Evolutionary conservation across 2,797 vertebrate species (phyloP), one percentile per base, ranked within the genome.

Genomic region (Microcaecilia unicolor): DNA sequence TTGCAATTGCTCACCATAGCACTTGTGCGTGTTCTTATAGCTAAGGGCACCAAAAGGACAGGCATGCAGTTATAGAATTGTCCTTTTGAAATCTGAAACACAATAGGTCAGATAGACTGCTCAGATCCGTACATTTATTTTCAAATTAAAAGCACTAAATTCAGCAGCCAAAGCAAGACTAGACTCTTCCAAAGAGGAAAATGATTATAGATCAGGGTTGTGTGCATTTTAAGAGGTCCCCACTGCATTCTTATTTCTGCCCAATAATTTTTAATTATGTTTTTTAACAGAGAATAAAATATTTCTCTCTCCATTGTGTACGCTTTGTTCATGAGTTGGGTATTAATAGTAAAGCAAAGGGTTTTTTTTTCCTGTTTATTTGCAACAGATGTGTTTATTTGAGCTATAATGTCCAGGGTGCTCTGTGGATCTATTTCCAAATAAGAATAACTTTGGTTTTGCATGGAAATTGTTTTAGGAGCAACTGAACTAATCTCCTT

Each of bases 291-390:
- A 49, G 58, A 69, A 67, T 68, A 65, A 62, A 68, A 63, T 72
- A 70, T 70, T 72, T 74, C 45, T n/a, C n/a, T n/a, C n/a, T 67
- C 55, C 7, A 5, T 40, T 58, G 29, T 55, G 34, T 37, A 37
- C 44, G 64, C 22, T 65, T n/a, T 70, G 58, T 71, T 66, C 59
- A 67, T 69, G 51, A 74, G 42, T 25, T 55, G 30, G 34, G 18
- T 44, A 68, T 70, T 67, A 70, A 59, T 45, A 1, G 2, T 65
- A 65, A 63, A 62, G 61, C 42, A 57, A 55, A 55, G n/a, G n/a
- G 33, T 51, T 62, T 34, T n/a, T n/a, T n/a, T n/a, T n/a, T n/a
- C n/a, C n/a, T n/a, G n/a, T 67, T 72, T 72, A 61, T 66, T 68
- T 73, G 59, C 45, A 43, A 12, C 64, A 55, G 45, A n/a, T n/a